phyloP scores from a whole-genome alignment of 2,113 vertebrate genomes.

The Delphinapterus leucas region DNA sequence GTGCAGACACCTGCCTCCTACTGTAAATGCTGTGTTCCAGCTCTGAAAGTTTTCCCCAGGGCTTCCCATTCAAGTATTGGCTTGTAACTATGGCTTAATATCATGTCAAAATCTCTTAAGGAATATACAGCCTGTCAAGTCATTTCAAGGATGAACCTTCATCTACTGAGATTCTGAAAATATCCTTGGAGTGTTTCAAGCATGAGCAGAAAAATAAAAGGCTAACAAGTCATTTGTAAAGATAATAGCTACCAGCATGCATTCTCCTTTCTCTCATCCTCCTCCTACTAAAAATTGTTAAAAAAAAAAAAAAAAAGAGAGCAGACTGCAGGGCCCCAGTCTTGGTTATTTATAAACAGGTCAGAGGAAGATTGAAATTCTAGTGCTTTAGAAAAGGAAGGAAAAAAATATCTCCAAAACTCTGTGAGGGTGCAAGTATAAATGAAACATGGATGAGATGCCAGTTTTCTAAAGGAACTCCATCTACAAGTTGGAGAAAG shows the following conservation, averaged over 20 bases:
- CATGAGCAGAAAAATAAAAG: slow-evolving; percentile 85
- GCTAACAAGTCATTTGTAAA: slow-evolving; percentile 90
- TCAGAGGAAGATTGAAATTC: slow-evolving; percentile 73
- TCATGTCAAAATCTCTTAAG: slow-evolving; percentile 91
- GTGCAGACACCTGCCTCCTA: slow-evolving; percentile 90
- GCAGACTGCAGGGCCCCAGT: slow-evolving; percentile 68
- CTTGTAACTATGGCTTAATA: slow-evolving; percentile 95
- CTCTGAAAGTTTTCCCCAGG: slow-evolving; percentile 91
- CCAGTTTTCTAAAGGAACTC: slow-evolving; percentile 27
- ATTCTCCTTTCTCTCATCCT: slow-evolving; percentile 80
- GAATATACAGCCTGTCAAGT: slow-evolving; percentile 89
- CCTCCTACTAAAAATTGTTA: slow-evolving; percentile 86
- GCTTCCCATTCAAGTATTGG: slow-evolving; percentile 88
- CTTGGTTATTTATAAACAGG: slow-evolving; percentile 77
- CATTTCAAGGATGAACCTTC: slow-evolving; percentile 81
- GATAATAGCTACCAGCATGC: slow-evolving; percentile 87
- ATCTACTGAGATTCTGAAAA: slow-evolving; percentile 83
- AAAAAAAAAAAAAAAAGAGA: slow-evolving; percentile 59
- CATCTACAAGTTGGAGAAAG: neutral
- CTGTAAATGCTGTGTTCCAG: slow-evolving; percentile 86
- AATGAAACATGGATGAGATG: slow-evolving; percentile 38
- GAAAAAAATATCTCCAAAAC: neutral
- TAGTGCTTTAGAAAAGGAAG: neutral
- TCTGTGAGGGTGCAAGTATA: slow-evolving; percentile 5
- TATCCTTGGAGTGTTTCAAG: slow-evolving; percentile 86